Evolutionary conservation across 2,888 invertebrate genomes (phyloP).

Genomic region (Anodontia alba): DNA sequence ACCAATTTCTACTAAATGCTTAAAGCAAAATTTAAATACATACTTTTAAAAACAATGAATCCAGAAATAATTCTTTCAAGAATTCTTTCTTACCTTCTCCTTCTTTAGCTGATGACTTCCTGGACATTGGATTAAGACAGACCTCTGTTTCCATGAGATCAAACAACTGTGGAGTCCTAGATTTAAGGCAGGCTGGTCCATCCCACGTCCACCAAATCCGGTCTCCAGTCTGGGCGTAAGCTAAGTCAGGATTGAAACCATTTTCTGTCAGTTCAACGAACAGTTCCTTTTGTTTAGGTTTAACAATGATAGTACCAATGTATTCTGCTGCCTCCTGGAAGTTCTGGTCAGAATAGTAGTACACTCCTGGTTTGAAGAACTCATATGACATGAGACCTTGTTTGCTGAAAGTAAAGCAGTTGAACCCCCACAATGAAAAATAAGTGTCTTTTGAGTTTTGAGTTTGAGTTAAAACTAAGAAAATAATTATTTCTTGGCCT

Average conservation of each 20-base stretch:
- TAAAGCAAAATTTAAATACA: no score
- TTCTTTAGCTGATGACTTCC: conserved; percentile 65
- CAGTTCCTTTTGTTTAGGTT: conserved; percentile 83
- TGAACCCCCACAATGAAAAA: no score
- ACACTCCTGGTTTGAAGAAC: conserved; percentile 84
- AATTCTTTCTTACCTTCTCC: conserved; percentile 56
- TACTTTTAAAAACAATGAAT: no score
- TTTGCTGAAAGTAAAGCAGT: conserved; percentile 73
- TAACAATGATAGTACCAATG: conserved; percentile 84
- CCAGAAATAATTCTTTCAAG: no score
- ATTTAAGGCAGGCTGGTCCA: conserved; percentile 66
- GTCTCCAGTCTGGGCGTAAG: conserved; percentile 83
- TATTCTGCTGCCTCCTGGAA: conserved; percentile 84
- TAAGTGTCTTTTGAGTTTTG: not conserved
- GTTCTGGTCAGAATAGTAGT: conserved; percentile 84
- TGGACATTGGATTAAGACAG: conserved; percentile 77
- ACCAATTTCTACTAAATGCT: no score
- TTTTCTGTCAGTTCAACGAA: conserved; percentile 80
- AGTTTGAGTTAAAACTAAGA: no score
- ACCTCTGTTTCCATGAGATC: conserved; percentile 80
- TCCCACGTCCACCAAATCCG: conserved; percentile 84
- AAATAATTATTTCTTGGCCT: no score
- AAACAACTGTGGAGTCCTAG: conserved; percentile 76
- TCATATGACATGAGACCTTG: conserved; percentile 83
- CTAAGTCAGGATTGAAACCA: conserved; percentile 82